A percentile compares a stretch with the other conserved stretches of the same genome.
These are phyloP conservation scores for Adoxophyes honmai DNA, from an alignment of 1,140 invertebrate genomes.

Conservation along the genomic window DNA sequence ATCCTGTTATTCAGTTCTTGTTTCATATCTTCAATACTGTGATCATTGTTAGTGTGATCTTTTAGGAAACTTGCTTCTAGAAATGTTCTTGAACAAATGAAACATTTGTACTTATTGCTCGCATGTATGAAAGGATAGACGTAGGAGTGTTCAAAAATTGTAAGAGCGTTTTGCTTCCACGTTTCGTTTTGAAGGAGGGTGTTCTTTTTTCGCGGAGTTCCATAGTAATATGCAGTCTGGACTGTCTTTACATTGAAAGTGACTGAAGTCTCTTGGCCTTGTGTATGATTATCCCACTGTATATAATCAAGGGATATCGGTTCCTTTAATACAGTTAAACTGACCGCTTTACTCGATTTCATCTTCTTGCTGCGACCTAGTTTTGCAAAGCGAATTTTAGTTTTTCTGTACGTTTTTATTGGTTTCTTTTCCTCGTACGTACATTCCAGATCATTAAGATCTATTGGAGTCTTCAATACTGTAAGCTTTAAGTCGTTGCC, in stretches of 20 bases:
- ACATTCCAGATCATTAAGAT: slow-evolving; percentile 31
- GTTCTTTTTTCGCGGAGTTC: neutral
- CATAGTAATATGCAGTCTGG: slow-evolving; percentile 15
- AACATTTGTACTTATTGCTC: slow-evolving; percentile 55
- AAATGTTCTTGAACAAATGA: slow-evolving; percentile 42
- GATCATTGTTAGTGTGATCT: slow-evolving; percentile 36
- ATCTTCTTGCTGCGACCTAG: neutral
- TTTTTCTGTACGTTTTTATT: slow-evolving; percentile 7
- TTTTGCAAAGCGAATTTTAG: neutral
- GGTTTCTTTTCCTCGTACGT: slow-evolving; percentile 27
- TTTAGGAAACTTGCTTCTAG: slow-evolving; percentile 36
- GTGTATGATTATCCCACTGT: slow-evolving; percentile 15
- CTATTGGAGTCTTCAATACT: slow-evolving; percentile 43
- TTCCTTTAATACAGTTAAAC: slow-evolving; percentile 34
- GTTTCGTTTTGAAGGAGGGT: slow-evolving; percentile 18
- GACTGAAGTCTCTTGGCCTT: slow-evolving; percentile 20
- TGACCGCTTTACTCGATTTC: slow-evolving; percentile 13
- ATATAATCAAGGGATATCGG: slow-evolving; percentile 35
- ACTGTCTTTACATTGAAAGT: slow-evolving; percentile 34
- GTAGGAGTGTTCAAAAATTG: slow-evolving; percentile 48
- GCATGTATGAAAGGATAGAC: slow-evolving; percentile 55
- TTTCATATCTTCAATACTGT: slow-evolving; percentile 38
- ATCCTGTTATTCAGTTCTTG: slow-evolving; percentile 36
- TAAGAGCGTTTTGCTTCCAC: slow-evolving; percentile 50
- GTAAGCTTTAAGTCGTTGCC: slow-evolving; percentile 40